Base-by-base conservation (phyloP, 64 coral and sea anemone genomes). In the Exaiptasia diaphana region DNA sequence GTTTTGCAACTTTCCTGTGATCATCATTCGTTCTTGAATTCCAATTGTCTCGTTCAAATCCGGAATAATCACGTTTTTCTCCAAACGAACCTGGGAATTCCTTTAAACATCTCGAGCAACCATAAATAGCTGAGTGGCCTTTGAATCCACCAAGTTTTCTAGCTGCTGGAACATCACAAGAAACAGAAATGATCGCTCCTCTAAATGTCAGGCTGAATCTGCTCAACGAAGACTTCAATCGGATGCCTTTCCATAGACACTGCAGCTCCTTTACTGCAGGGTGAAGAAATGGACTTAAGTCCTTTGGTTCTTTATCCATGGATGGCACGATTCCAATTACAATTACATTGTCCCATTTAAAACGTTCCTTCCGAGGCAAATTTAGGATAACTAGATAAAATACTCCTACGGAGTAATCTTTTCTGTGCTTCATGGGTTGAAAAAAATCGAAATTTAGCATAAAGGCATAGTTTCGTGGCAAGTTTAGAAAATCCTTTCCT, bases 391-490 rank as follows among this genome's bases (percentile, higher is more conserved):
- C 68, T 10, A 72, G 8, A 42, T 72, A 46, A 42, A 46, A 42
- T 4, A 72, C 68, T 12, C 68, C 68, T 22, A 57, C 9, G n/a
- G 53, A 57, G 25, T 6, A 72, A 37, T 68, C 64, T 35, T 68
- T 68, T 13, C 64, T 40, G 24, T 41, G 38, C 18, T 24, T 72
- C 36, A 72, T 42, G 40, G 68, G 68, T 21, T 72, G 35, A 45
- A 72, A 72, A 10, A 41, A 72, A 44, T 72, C 68, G 9, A 72
- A 41, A 41, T 72, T 72, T 11, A 72, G 0, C 68, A 72, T 72
- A n/a, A 44, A 42, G 18, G 17, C 68, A 44, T 42, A 72, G 25
- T 41, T 42, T 13, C 68, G 68, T 8, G 68, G 68, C 3, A 14
- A 6, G 13, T 70, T 70, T 6, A 76, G 49, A 46, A 76, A 76